phyloP scores from a whole-genome alignment of 2,888 invertebrate species.

The Euproctis similis region DNA sequence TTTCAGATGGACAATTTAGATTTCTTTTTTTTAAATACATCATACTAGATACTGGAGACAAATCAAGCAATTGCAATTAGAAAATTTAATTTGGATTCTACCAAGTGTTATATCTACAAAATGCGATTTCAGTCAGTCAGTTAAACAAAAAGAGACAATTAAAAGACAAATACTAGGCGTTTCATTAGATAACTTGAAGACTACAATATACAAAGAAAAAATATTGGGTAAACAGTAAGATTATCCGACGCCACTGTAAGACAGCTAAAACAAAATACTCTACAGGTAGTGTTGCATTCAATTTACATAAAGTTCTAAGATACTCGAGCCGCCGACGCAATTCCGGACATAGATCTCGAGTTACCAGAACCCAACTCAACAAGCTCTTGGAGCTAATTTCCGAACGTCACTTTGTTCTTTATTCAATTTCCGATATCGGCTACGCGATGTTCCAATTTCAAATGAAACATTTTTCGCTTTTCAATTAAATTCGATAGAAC shows the following conservation, averaged over 20 bases:
- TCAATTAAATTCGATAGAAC: constrained; percentile 28
- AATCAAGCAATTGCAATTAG: no score
- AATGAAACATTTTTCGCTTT: constrained; percentile 28
- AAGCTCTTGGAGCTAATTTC: constrained; percentile 71
- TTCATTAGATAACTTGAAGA: no score
- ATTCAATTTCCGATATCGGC: constrained; percentile 72
- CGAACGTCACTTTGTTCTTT: constrained; percentile 73
- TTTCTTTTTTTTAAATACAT: no score
- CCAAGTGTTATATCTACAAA: no score
- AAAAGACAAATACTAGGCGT: no score
- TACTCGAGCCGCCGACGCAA: constrained; percentile 63
- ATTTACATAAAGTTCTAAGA: constrained; percentile 64
- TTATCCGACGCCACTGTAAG: constrained; percentile 33
- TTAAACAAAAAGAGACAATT: no score
- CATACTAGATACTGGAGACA: no score
- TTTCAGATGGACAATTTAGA: no score
- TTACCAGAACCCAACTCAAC: constrained; percentile 50
- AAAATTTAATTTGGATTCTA: no score
- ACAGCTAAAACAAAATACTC: constrained; percentile 47
- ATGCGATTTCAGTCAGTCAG: no score
- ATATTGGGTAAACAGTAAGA: constrained; percentile 19
- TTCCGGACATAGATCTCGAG: constrained; percentile 68
- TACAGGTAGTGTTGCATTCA: constrained; percentile 40
- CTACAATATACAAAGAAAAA: no score
- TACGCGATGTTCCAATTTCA: constrained; percentile 45